Conservation (phyloP, 2,113 vertebrate species). For the Amblyopsis rosae region DNA sequence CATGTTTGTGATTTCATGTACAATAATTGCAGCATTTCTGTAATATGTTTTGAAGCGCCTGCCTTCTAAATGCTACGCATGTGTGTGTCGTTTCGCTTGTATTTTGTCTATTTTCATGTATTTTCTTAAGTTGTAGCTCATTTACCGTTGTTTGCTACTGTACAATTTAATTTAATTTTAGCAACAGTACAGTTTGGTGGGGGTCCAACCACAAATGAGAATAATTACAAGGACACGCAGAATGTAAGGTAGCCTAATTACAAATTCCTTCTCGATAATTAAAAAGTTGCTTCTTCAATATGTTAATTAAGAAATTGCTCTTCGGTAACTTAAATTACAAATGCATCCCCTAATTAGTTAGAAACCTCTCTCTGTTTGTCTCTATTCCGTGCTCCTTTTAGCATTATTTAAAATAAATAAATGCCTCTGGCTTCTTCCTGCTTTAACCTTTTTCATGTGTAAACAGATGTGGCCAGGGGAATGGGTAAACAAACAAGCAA, state of each 20-base stretch:
- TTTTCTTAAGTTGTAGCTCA: no score
- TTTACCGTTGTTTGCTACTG: no score
- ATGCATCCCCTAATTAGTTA: neutral
- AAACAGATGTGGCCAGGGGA: neutral
- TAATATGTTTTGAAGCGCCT: no score
- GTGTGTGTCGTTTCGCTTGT: no score
- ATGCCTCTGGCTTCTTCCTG: neutral
- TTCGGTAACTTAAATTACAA: slow-evolving; percentile 21
- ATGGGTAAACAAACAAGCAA: neutral
- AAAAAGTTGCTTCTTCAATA: slow-evolving; percentile 11
- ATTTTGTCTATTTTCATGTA: no score
- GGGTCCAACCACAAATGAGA: neutral
- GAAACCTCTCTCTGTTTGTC: neutral
- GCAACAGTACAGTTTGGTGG: neutral
- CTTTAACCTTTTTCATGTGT: neutral
- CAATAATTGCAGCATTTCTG: no score
- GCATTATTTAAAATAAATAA: neutral
- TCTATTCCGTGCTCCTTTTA: neutral
- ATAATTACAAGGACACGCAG: slow-evolving; percentile 17
- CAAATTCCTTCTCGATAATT: slow-evolving; percentile 19
- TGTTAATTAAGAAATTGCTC: slow-evolving; percentile 22
- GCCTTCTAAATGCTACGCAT: no score
- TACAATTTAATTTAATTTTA: neutral
- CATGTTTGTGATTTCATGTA: no score
- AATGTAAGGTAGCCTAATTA: slow-evolving; percentile 22